Evolutionary conservation across 2,113 vertebrate genomes (phyloP).

Genomic region (Caloenas nicobarica): DNA sequence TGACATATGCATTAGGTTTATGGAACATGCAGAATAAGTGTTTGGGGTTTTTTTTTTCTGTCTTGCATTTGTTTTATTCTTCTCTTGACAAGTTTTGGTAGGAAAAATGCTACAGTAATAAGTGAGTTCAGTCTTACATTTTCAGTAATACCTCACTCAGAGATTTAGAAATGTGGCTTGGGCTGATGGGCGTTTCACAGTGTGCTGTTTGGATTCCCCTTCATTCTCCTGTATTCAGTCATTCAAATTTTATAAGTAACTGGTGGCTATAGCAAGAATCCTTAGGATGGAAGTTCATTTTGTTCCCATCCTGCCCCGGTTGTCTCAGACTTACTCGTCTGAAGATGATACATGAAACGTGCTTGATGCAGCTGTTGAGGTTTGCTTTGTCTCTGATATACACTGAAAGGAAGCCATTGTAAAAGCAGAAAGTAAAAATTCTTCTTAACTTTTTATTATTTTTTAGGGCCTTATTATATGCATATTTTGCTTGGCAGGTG

Average conservation of each 20-base stretch:
- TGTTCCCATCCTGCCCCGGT: neutral
- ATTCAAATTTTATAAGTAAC: neutral
- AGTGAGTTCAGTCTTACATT: neutral
- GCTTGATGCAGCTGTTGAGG: neutral
- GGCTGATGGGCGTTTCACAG: neutral
- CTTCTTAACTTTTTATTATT: neutral
- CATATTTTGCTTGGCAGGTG: conserved; percentile 74
- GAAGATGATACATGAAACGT: neutral
- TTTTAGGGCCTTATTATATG: neutral
- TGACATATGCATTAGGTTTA: neutral
- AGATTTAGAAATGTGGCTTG: neutral
- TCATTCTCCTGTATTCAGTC: neutral
- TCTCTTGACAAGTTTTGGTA: neutral
- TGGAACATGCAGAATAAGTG: neutral
- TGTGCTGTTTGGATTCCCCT: neutral
- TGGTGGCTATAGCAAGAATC: neutral
- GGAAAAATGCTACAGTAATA: neutral
- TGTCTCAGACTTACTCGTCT: neutral
- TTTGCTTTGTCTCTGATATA: neutral
- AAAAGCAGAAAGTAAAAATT: neutral
- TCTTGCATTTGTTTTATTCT: neutral
- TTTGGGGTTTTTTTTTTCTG: neutral
- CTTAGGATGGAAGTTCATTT: neutral
- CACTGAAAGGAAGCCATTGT: neutral
- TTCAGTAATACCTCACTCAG: neutral